phyloP scores from a whole-genome alignment of 2,888 invertebrate species.

The Limenitis camilla region DNA sequence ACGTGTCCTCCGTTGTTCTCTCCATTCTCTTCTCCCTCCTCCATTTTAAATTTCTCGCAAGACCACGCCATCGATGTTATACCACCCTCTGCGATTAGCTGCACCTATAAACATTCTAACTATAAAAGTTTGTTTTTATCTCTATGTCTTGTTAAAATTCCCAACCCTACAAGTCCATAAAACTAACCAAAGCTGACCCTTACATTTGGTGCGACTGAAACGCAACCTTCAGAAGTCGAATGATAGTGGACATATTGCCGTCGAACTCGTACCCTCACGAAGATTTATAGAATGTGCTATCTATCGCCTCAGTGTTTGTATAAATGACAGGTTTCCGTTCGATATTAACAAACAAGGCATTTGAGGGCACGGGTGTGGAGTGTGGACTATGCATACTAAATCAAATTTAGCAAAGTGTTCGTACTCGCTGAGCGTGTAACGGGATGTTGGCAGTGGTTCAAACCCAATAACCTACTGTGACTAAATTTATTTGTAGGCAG shows the following conservation, averaged over 20 bases:
- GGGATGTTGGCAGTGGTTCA: slow-evolving; percentile 14
- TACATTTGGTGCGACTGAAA: too few species aligned
- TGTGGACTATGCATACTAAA: background rate
- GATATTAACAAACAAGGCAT: too few species aligned
- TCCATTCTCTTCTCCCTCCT: slow-evolving; percentile 87
- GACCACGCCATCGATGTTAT: slow-evolving; percentile 97
- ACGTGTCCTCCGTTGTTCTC: slow-evolving; percentile 79
- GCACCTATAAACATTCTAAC: slow-evolving; percentile 64
- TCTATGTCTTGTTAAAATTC: background rate
- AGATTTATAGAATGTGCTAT: too few species aligned
- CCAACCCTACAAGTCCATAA: background rate
- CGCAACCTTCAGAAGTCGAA: too few species aligned
- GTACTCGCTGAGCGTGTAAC: slow-evolving; percentile 3
- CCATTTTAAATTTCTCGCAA: slow-evolving; percentile 98
- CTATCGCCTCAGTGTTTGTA: too few species aligned
- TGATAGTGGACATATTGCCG: too few species aligned
- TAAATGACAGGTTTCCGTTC: too few species aligned
- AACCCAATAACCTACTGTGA: slow-evolving; percentile 8
- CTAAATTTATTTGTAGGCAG: slow-evolving; percentile 9
- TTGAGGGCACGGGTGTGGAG: background rate
- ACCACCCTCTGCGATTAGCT: slow-evolving; percentile 87
- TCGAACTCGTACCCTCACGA: too few species aligned
- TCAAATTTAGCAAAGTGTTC: slow-evolving; percentile 9
- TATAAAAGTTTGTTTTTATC: background rate
- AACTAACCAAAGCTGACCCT: too few species aligned